Evolutionary conservation across 2,113 vertebrate species (phyloP).

Genomic region (Piaya cayana): DNA sequence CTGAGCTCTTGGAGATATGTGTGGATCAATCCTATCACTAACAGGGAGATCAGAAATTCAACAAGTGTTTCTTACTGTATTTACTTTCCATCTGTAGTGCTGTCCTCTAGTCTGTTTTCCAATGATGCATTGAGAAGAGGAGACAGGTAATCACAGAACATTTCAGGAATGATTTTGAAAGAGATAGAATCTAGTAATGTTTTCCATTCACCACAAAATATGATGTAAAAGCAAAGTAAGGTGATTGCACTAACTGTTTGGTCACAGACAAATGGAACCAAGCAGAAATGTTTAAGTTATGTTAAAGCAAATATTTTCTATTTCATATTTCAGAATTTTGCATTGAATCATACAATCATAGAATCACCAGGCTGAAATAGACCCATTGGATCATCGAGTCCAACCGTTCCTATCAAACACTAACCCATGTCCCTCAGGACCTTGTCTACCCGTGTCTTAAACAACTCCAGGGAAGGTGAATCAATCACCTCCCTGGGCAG

Average conservation of each 20-base stretch:
- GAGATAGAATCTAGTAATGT: background rate
- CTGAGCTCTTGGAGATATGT: background rate
- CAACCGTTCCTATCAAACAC: too few species aligned
- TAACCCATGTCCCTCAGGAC: too few species aligned
- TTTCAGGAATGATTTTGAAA: slow-evolving; percentile 19
- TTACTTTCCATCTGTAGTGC: background rate
- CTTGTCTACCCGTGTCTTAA: too few species aligned
- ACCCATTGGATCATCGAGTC: too few species aligned
- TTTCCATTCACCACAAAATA: slow-evolving; percentile 3
- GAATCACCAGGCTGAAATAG: too few species aligned
- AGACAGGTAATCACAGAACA: background rate
- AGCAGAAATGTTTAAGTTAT: background rate
- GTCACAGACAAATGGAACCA: background rate
- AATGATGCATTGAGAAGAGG: background rate
- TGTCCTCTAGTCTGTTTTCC: background rate
- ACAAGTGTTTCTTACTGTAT: background rate
- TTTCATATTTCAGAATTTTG: background rate
- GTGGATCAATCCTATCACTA: background rate
- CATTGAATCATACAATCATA: too few species aligned
- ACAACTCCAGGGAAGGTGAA: too few species aligned
- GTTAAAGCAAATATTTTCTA: background rate
- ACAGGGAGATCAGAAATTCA: slow-evolving; percentile 11
- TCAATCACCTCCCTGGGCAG: too few species aligned
- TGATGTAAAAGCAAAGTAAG: background rate
- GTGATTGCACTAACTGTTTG: background rate